Conservation (phyloP, 2,113 vertebrate species). For the Aptenodytes patagonicus region DNA sequence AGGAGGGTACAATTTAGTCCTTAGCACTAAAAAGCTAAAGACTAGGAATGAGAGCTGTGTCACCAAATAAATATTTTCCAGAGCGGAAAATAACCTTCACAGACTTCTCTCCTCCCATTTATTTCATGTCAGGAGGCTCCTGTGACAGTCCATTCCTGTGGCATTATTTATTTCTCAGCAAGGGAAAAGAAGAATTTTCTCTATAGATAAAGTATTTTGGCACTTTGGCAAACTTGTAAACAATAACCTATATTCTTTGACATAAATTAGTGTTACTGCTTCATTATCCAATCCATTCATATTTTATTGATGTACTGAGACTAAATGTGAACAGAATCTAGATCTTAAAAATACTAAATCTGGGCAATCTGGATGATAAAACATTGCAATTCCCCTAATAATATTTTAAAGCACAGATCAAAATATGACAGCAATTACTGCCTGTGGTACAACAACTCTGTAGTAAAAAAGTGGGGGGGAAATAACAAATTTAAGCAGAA, state of each 20-base stretch:
- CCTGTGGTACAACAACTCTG: not conserved
- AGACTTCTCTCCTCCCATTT: not conserved
- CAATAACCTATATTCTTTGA: slow-evolving; percentile 42
- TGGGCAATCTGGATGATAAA: slow-evolving; percentile 47
- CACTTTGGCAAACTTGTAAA: slow-evolving; percentile 40
- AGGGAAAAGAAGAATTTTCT: not conserved
- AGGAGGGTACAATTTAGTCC: not conserved
- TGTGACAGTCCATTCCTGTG: not conserved
- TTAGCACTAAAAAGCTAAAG: not conserved
- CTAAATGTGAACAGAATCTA: slow-evolving; percentile 57
- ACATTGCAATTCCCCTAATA: slow-evolving; percentile 19
- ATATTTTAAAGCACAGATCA: slow-evolving; percentile 43
- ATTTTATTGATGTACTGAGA: slow-evolving; percentile 66
- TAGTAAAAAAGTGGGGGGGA: not conserved
- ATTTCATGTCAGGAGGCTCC: not conserved
- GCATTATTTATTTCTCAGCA: not conserved
- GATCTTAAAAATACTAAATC: slow-evolving; percentile 54
- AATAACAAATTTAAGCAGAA: not conserved
- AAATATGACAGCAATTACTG: slow-evolving; percentile 43
- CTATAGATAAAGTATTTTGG: not conserved
- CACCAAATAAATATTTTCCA: not conserved
- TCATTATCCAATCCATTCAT: slow-evolving; percentile 63
- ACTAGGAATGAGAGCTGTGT: not conserved
- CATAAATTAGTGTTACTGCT: slow-evolving; percentile 62
- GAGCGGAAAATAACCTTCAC: not conserved